Evolutionary conservation across 1,140 invertebrate species (phyloP).

Genomic region (Fopius arisanus): DNA sequence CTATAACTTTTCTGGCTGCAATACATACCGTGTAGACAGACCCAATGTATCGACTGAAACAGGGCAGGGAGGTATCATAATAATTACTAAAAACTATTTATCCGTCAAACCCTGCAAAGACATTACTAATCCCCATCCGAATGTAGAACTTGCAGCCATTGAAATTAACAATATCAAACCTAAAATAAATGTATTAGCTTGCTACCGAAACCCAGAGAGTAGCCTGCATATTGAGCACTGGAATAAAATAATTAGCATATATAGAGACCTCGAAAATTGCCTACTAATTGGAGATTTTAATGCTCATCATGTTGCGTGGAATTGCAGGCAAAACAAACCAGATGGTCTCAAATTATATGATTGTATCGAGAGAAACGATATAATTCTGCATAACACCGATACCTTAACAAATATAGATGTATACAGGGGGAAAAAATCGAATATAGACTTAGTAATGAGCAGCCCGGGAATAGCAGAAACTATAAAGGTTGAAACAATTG

Average conservation of each 20-base stretch:
- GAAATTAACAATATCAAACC: slow-evolving; percentile 18
- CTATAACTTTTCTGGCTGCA: slow-evolving; percentile 10
- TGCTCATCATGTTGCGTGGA: slow-evolving; percentile 12
- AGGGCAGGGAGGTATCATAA: not conserved
- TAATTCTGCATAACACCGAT: slow-evolving; percentile 10
- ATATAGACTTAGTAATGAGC: slow-evolving; percentile 26
- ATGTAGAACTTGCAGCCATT: not conserved
- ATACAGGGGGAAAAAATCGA: not conserved
- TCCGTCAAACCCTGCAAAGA: not conserved
- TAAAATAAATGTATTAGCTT: not conserved
- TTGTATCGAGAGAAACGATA: not conserved
- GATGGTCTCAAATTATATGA: not conserved
- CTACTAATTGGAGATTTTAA: slow-evolving; percentile 25
- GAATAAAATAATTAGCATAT: not conserved
- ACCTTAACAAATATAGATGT: slow-evolving; percentile 11
- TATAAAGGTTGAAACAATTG: not conserved
- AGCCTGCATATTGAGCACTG: not conserved
- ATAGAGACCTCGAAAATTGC: not conserved
- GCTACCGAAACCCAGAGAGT: slow-evolving; percentile 5
- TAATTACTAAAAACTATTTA: not conserved
- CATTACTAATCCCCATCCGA: not conserved
- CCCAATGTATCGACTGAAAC: too few species aligned
- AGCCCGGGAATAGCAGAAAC: slow-evolving; percentile 5
- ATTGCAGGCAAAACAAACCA: not conserved
- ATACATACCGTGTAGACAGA: slow-evolving; percentile 4